Evolutionary conservation across 2,888 invertebrate genomes (phyloP), one percentile per base, ranked within the genome.

Genomic region (Macaria notata): DNA sequence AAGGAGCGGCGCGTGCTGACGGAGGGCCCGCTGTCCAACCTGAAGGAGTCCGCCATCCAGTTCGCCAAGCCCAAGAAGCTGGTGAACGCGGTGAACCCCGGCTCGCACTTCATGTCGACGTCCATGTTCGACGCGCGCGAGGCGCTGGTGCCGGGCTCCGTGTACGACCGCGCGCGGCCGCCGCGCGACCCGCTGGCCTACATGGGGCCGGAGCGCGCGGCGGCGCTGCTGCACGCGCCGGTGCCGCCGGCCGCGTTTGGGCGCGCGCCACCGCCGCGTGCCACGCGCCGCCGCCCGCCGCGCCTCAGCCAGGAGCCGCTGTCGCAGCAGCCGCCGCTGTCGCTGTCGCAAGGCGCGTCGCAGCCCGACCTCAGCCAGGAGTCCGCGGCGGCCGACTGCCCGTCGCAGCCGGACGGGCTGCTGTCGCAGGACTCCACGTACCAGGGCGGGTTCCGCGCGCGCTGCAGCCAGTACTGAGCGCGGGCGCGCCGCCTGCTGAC

Each of bases 11-110:
- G 98, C 79, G 97, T 98, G 42, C 92, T 99, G 19, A 99, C 99
- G 4, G 99, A 99, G 86, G 99, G 99, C 0, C 99, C 99, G 0
- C 91, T 99, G 39, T 98, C 98, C 69, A 99, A 99, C 84, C 91
- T 99, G 54, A 99, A 99, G 78, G 98, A 99, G 83, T 98, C 98
- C 0, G 94, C 98, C 76, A 98, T 99, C 59, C 98, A 98, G 82
- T 98, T 99, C 84, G 97, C 98, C 36, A 99, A 99, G 84, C 99
- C 99, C 1, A 98, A 98, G 84, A 98, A 98, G 83, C 92, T 99
- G 66, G 95, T 98, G 29, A 99, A 99, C 83, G 94, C 97, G 0
- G 94, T 97, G 56, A 99, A 99, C 85, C 99, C 99, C 1, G 98
- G 98, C 0, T 96, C 98, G 0, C 98, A 99, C 78, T 99, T 99